These are phyloP conservation scores for Rotaria magnacalcarata DNA, from an alignment of 2,888 invertebrate species.

Conservation along the genomic window DNA sequence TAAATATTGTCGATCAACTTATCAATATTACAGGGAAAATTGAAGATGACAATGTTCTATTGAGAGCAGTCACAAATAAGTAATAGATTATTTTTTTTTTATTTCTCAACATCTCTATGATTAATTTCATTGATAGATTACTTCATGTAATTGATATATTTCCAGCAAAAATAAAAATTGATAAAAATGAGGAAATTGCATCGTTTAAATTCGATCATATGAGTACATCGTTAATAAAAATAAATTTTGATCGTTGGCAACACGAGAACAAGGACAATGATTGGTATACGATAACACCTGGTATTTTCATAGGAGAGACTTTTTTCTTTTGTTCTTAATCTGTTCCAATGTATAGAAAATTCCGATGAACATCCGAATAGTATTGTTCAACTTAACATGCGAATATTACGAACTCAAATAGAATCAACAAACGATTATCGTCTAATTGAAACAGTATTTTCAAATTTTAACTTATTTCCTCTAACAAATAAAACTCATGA, in stretches of 20 bases:
- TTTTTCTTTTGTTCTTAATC: too few relatives aligned
- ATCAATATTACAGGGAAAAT: neutral
- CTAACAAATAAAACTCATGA: neutral
- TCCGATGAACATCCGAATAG: neutral
- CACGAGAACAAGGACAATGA: neutral
- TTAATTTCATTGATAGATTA: neutral
- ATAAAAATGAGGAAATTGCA: neutral
- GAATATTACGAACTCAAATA: neutral
- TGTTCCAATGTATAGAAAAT: neutral
- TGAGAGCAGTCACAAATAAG: neutral
- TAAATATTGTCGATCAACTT: neutral
- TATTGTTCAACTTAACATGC: neutral
- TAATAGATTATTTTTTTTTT: neutral
- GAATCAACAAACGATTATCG: neutral
- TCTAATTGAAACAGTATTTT: neutral
- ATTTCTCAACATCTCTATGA: neutral
- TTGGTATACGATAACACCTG: neutral
- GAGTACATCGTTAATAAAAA: neutral
- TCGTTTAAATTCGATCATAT: neutral
- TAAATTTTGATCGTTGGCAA: neutral
- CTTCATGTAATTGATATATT: neutral
- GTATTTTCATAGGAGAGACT: neutral
- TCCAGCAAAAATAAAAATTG: neutral
- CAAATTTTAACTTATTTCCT: neutral
- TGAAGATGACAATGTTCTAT: neutral